Base-by-base conservation (phyloP, 2,113 vertebrate genomes). In the Gnathonemus longibarbis region DNA sequence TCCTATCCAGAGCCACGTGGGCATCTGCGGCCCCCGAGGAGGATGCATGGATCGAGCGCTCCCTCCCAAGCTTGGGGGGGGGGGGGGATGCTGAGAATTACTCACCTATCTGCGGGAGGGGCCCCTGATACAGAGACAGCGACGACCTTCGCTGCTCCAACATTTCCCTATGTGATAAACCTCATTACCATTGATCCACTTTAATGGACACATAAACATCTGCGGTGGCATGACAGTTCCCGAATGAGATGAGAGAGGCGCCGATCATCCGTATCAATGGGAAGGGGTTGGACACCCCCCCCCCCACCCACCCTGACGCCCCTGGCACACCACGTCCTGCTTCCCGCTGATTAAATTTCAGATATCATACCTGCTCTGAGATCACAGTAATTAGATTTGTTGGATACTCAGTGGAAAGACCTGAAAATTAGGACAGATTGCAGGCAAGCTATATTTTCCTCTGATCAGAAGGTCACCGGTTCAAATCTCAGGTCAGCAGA, bases 181-280 rank as follows among this genome's bases (percentile, higher is more conserved):
- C 53, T 91, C 88, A 91, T 91, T 89, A 89, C 49, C 52, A 91
- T 46, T 70, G 56, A 91, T 89, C 83, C 88, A 52, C 58, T 86
- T 91, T 89, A 89, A 89, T n/a, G 53, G 88, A 86, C 83, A 86
- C 88, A 86, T 74, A 74, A 87, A 86, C 62, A 89, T 56, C 74
- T n/a, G 49, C 3, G 24, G 21, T 9, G 39, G 53, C 24, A 15
- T 89, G 35, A 83, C 77, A 58, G 52, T 21, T 52, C 27, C 27
- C 77, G 84, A 88, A 90, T 50, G 70, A 90, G 88, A 84, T 84
- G 24, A 88, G 83, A 48, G 31, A 84, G 77, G 6, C 52, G 13
- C 56, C 11, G 83, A 62, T 58, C 42, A 84, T 31, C 42, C 49
- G 13, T 35, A 87, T 87, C 49, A 50, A 87, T 87, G 46, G 74